Evolutionary conservation across 1,140 invertebrate genomes (phyloP).

Genomic region (Drosophila ananassae): DNA sequence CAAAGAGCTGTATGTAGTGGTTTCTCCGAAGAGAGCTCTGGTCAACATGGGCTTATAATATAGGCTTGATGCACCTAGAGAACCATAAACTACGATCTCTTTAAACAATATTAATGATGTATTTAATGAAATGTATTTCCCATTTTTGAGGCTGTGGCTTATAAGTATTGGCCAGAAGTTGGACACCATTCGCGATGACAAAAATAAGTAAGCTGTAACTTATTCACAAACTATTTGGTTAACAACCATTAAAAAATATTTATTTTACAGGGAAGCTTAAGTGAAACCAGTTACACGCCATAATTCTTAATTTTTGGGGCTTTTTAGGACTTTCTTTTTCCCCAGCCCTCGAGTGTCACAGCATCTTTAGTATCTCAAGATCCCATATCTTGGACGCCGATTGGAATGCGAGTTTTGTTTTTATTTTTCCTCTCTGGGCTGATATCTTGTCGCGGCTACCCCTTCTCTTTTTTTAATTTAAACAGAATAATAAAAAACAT

Average conservation of each 20-base stretch:
- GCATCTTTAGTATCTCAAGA: not conserved
- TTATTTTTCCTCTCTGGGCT: slow-evolving; percentile 12
- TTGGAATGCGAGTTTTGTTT: slow-evolving; percentile 53
- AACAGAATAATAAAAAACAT: slow-evolving; percentile 25
- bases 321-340: slow-evolving; percentile 4
- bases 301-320: not conserved
- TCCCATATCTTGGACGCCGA: slow-evolving; percentile 27
- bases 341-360: not conserved
- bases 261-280: not conserved
- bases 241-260: not conserved
- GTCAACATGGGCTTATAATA: not conserved
- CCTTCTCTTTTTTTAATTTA: slow-evolving; percentile 40
- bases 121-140: too few species aligned
- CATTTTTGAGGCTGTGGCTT: too few species aligned
- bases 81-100: not conserved
- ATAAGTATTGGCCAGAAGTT: too few species aligned
- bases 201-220: too few species aligned
- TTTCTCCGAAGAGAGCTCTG: slow-evolving; percentile 13
- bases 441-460: slow-evolving; percentile 13
- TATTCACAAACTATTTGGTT: not conserved
- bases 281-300: not conserved
- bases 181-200: too few species aligned
- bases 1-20: slow-evolving; percentile 5
- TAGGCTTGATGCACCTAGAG: not conserved
- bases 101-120: not conserved